Evolutionary conservation across 2,888 invertebrate genomes (phyloP).

Genomic region (Asteroscopus sphinx): DNA sequence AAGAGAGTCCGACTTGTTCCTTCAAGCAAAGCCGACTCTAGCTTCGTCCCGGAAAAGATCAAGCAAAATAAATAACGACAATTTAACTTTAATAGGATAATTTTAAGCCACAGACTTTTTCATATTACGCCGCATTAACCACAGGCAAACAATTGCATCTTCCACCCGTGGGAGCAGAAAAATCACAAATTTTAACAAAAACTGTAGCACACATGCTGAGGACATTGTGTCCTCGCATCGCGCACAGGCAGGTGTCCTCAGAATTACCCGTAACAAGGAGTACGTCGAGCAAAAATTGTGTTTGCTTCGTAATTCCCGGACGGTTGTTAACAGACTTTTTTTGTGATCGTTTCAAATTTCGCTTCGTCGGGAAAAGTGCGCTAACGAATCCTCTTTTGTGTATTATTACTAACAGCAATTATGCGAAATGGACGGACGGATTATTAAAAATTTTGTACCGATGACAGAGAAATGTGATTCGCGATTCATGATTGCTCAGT

Average conservation of each 20-base stretch:
- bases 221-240: too few species aligned
- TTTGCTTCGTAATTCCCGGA: slow-evolving; percentile 53
- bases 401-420: slow-evolving; percentile 47
- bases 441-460: slow-evolving; percentile 14
- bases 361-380: slow-evolving; percentile 43
- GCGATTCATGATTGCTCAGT: slow-evolving; percentile 7
- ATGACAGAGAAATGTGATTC: slow-evolving; percentile 18
- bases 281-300: slow-evolving; percentile 43
- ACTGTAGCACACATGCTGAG: slow-evolving; percentile 2
- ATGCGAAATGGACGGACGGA: slow-evolving; percentile 22
- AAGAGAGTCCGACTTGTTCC: too few species aligned
- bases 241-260: neutral
- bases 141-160: slow-evolving; percentile 12
- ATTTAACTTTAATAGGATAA: neutral
- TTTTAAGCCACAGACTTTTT: slow-evolving; percentile 7
- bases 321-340: slow-evolving; percentile 58
- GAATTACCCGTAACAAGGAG: slow-evolving; percentile 7
- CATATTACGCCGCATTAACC: slow-evolving; percentile 12
- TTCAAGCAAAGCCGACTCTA: too few species aligned
- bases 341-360: slow-evolving; percentile 58
- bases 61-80: too few species aligned
- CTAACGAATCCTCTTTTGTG: slow-evolving; percentile 55
- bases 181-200: slow-evolving; percentile 24
- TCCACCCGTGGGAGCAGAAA: slow-evolving; percentile 16
- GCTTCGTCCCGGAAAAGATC: too few species aligned